Base-by-base conservation (phyloP, 2,888 invertebrate genomes). In the Branchellion lobata region DNA sequence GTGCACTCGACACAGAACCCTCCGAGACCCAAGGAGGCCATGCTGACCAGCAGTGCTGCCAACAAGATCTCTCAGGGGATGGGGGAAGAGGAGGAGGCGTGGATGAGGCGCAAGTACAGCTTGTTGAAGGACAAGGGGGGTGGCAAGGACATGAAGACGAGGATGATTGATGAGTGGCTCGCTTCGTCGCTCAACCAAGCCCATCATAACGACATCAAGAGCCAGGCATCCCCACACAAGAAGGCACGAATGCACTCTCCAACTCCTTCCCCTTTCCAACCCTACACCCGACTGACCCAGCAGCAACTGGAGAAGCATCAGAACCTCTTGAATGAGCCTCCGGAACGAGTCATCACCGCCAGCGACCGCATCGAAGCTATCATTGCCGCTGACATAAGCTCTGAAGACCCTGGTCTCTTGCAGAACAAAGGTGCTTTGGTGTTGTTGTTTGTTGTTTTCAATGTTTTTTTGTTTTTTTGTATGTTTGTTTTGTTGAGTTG, bases 311-410 rank as follows among this genome's bases (percentile, higher is more conserved):
- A 24, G 31, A 5, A 65, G 5, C 65, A 29, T 21, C 65, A 65
- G 65, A 21, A 5, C 3, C n/a, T 27, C 65, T 8, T 65, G 8
- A 8, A 65, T 21, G 5, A 27, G n/a, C 65, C 65, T 21, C 21
- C 29, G 0, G 53, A 77, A 14, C 61, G 36, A 31, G 21, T 77
- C 61, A 33, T 77, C 31, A 77, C 77, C 8, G 77, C 77, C 65
- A 65, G 65, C n/a, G 77, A 77, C 33, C 31, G 77, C n/a, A 77
- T 77, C 5, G 77, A 77, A 65, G 77, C 77, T 36, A 77, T 77
- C 65, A 77, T 77, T 31, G 77, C 77, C 24, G 57, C 53, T 5
- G 77, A 77, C 65, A 77, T 77, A 8, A 65, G 77, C n/a, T 51
- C 31, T 34, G 53, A 77, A 24, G 77, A 61, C 14, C n/a, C 53